Conservation (phyloP, 2,888 invertebrate species). For the Cerastis rubricosa region DNA sequence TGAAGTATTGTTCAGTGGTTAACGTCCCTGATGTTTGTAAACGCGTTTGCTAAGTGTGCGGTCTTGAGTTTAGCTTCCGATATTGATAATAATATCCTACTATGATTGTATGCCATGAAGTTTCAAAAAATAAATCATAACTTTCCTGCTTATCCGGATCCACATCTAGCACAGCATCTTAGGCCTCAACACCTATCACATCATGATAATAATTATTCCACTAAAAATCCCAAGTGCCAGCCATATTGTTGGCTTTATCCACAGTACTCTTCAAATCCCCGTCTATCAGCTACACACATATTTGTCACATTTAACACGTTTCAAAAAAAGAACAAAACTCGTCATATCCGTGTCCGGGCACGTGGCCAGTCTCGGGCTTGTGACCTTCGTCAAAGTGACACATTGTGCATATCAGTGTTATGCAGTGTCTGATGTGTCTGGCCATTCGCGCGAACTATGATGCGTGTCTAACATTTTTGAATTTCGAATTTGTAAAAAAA, state of each 20-base stretch:
- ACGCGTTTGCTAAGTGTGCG: slow-evolving; percentile 13
- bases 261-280: slow-evolving; percentile 1
- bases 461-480: slow-evolving; percentile 66
- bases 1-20: slow-evolving; percentile 10
- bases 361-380: slow-evolving; percentile 78
- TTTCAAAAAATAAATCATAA: neutral
- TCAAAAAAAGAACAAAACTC: slow-evolving; percentile 71
- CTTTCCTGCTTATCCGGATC: neutral
- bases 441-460: slow-evolving; percentile 73
- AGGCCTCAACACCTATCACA: neutral
- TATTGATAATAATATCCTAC: neutral
- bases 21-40: neutral
- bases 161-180: neutral
- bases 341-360: slow-evolving; percentile 81
- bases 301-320: slow-evolving; percentile 62
- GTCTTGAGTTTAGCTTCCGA: slow-evolving; percentile 1
- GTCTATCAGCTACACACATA: slow-evolving; percentile 34
- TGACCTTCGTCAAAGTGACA: slow-evolving; percentile 90
- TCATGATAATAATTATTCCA: neutral
- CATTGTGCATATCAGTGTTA: slow-evolving; percentile 85
- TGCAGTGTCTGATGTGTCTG: slow-evolving; percentile 79
- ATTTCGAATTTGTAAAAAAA: slow-evolving; percentile 42
- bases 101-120: neutral
- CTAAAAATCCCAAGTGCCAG: neutral
- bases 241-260: neutral